Evolutionary conservation across 1,140 invertebrate species (phyloP).

Genomic region (Belonocnema kinseyi): DNA sequence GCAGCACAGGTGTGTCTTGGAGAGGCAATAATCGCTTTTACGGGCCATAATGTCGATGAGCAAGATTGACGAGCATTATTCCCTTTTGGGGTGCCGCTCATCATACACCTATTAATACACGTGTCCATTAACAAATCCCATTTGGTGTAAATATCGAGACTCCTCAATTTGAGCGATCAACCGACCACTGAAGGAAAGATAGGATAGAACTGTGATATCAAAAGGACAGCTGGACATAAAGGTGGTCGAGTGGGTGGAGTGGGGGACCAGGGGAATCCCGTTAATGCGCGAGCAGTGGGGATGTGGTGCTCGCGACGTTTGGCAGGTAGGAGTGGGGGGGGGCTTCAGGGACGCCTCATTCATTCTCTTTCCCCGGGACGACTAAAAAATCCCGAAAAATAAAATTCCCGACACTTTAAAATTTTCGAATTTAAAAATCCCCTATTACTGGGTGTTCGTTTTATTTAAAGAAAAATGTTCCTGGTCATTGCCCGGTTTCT

Average conservation of each 20-base stretch:
- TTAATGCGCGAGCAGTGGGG: conserved; percentile 1
- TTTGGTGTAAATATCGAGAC: neutral
- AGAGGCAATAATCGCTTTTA: neutral
- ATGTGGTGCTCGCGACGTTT: neutral
- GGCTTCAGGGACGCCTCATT: neutral
- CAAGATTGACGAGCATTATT: neutral
- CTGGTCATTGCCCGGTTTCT: too few species aligned
- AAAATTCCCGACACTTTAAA: too few species aligned
- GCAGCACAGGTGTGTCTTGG: too few species aligned
- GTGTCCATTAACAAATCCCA: neutral
- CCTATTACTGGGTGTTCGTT: too few species aligned
- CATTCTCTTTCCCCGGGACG: neutral
- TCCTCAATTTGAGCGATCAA: conserved; percentile 8
- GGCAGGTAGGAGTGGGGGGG: neutral
- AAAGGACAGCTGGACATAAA: conserved; percentile 9
- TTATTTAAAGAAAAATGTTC: too few species aligned
- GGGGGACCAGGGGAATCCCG: neutral
- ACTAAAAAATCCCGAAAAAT: too few species aligned
- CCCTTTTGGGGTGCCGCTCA: neutral
- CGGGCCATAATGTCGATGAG: neutral
- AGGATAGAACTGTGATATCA: neutral
- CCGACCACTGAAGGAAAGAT: conserved; percentile 6
- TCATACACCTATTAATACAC: neutral
- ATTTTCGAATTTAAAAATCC: too few species aligned
- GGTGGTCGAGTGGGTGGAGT: neutral